Conservation (phyloP, 1,140 invertebrate species). For the Ceratosolen fusciceps region DNA sequence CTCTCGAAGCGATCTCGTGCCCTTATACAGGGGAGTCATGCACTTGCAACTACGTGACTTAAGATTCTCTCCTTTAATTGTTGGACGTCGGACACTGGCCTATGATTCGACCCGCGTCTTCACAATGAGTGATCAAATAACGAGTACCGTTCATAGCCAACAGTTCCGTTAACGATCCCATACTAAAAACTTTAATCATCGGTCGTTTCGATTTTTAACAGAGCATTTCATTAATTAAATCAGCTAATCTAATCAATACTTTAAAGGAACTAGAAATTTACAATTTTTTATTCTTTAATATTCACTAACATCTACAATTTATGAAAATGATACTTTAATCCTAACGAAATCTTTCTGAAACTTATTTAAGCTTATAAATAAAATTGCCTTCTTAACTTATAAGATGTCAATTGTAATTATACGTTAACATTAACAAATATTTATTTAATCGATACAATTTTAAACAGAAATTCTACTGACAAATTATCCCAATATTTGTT, state of each 20-base stretch:
- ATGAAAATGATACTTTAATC: no score
- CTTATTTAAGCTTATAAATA: no score
- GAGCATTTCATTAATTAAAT: no score
- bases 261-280: no score
- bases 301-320: no score
- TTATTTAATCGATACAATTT: not conserved
- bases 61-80: constrained; percentile 39
- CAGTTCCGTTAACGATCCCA: not conserved
- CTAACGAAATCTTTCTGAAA: no score
- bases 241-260: no score
- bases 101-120: not conserved
- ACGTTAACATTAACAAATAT: not conserved
- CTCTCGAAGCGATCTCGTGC: not conserved
- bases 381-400: no score
- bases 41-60: constrained; percentile 37
- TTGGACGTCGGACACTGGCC: not conserved
- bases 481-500: not conserved
- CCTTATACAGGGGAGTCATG: constrained; percentile 34
- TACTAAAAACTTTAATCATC: not conserved
- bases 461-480: not conserved
- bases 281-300: no score
- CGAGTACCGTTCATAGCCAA: constrained; percentile 19
- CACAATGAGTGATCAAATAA: not conserved
- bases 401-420: no score
- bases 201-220: no score